Conservation (phyloP, 2,113 vertebrate genomes). For the Proterorhinus semilunaris region DNA sequence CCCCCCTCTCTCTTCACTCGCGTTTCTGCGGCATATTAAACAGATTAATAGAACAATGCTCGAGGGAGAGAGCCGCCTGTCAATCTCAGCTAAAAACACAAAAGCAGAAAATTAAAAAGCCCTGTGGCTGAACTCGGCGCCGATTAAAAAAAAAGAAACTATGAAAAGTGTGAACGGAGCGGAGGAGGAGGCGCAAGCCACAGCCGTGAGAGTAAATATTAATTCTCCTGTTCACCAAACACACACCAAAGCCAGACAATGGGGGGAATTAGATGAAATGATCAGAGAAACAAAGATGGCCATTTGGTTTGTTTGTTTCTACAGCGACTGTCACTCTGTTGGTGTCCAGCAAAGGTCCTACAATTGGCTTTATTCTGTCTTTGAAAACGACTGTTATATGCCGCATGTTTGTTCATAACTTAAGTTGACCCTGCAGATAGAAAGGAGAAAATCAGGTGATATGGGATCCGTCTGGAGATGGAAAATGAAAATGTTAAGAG, state of each 20-base stretch:
- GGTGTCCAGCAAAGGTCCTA: conserved; percentile 30
- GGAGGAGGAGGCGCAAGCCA: conserved; percentile 3
- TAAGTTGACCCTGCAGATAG: too few relatives aligned
- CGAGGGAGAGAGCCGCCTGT: conserved; percentile 78
- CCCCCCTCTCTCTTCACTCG: conserved; percentile 51
- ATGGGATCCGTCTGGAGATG: too few relatives aligned
- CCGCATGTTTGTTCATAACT: too few relatives aligned
- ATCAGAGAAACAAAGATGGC: conserved; percentile 40
- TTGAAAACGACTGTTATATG: too few relatives aligned
- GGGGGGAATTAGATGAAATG: conserved; percentile 28
- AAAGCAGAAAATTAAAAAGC: conserved; percentile 87
- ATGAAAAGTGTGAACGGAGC: conserved; percentile 61
- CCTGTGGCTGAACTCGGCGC: conserved; percentile 81
- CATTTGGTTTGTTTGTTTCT: conserved; percentile 52
- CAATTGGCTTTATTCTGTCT: too few relatives aligned
- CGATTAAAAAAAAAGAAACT: conserved; percentile 73
- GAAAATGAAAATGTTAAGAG: too few relatives aligned
- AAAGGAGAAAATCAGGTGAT: too few relatives aligned
- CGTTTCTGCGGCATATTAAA: conserved; percentile 86
- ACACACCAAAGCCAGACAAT: conserved; percentile 35
- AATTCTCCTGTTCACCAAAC: conserved; percentile 73
- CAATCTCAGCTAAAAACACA: conserved; percentile 81
- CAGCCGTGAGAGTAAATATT: conserved; percentile 79
- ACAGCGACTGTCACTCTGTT: conserved; percentile 38
- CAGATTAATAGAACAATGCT: conserved; percentile 85